Evolutionary conservation across 2,888 invertebrate species (phyloP).

Genomic region (Dione juno): DNA sequence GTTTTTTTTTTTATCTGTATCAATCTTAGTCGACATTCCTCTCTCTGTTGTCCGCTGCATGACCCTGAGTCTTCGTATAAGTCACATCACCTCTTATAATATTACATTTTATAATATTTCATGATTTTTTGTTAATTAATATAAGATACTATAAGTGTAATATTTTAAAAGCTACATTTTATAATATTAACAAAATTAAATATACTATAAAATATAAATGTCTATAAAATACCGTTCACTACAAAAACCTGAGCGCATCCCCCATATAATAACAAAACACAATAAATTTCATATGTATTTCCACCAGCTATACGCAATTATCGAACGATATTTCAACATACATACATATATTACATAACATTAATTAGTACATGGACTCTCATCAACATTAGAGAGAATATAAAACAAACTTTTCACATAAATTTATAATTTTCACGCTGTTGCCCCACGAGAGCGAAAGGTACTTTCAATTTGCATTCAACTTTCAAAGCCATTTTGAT

Average conservation of each 20-base stretch:
- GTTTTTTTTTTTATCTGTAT: too few relatives aligned
- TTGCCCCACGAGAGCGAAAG: slow-evolving; percentile 45
- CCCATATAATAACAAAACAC: neutral
- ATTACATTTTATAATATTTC: too few relatives aligned
- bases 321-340: slow-evolving; percentile 40
- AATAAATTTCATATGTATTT: slow-evolving; percentile 33
- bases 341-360: slow-evolving; percentile 38
- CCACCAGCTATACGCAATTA: slow-evolving; percentile 28
- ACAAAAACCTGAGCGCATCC: neutral
- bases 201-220: too few relatives aligned
- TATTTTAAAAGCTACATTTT: too few relatives aligned
- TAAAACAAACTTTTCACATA: slow-evolving; percentile 50
- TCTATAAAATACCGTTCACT: neutral
- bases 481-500: slow-evolving; percentile 42
- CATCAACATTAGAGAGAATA: slow-evolving; percentile 47
- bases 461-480: slow-evolving; percentile 47
- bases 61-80: too few relatives aligned
- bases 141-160: too few relatives aligned
- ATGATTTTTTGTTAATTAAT: too few relatives aligned
- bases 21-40: too few relatives aligned
- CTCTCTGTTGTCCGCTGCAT: too few relatives aligned
- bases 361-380: slow-evolving; percentile 47
- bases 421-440: slow-evolving; percentile 49
- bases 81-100: too few relatives aligned
- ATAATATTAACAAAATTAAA: too few relatives aligned